Percentiles rank a stretch among this genome's conserved stretches.
Evolutionary conservation across 2,797 vertebrate genomes (phyloP).

Genomic region (Scolopax bukidnonensis): DNA sequence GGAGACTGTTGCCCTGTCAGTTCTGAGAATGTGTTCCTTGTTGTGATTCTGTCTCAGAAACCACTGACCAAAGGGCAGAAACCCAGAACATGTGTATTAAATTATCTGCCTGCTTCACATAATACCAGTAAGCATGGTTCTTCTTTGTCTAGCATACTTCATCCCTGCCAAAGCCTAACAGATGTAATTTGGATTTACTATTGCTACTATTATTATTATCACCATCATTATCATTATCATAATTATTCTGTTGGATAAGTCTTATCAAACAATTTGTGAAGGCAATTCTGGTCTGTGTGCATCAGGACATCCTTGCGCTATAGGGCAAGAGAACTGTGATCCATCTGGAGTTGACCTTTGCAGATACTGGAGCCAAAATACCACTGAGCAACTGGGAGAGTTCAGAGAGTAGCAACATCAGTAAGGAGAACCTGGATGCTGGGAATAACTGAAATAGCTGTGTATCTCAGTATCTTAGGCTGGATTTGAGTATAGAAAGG

Average conservation of each 20-base stretch:
- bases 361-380: background rate
- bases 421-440: background rate
- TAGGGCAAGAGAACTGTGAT: background rate
- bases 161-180: background rate
- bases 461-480: background rate
- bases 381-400: background rate
- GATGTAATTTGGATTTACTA: background rate
- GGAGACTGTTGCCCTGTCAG: background rate
- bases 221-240: background rate
- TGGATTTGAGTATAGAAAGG: background rate
- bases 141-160: background rate
- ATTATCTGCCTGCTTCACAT: background rate
- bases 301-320: background rate
- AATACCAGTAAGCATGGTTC: background rate
- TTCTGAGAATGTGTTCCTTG: background rate
- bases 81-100: background rate
- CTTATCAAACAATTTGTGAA: background rate
- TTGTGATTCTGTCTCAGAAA: background rate
- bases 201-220: background rate
- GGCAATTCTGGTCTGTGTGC: background rate
- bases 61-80: background rate
- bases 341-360: background rate
- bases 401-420: background rate
- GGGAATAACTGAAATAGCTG: background rate
- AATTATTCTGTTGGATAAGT: background rate